These are phyloP conservation scores for Monopterus albus DNA, from an alignment of 2,113 vertebrate genomes.

Conservation along the genomic window DNA sequence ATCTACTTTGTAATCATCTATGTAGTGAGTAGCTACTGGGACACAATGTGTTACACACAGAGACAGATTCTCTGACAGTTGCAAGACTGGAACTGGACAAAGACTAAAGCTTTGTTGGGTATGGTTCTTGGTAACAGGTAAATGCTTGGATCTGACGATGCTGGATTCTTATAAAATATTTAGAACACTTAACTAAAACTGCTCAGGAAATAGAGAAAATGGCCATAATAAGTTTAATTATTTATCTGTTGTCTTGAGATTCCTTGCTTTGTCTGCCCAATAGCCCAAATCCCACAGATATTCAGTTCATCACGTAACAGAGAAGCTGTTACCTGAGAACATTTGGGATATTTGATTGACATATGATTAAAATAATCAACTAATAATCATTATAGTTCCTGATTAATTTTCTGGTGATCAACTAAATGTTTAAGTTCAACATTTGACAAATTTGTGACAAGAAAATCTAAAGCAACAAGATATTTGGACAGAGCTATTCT, in stretches of 20 bases:
- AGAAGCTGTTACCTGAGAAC: background rate
- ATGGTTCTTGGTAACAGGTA: no score
- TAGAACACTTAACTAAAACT: constrained; percentile 2
- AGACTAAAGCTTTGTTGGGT: constrained; percentile 22
- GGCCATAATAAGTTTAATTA: background rate
- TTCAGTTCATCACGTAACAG: background rate
- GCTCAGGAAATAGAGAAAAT: background rate
- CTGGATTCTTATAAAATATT: background rate
- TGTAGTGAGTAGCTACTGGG: background rate
- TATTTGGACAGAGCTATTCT: no score
- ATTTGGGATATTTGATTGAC: background rate
- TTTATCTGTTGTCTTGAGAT: background rate
- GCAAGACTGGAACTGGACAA: constrained; percentile 22
- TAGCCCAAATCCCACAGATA: background rate
- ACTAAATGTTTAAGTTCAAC: background rate
- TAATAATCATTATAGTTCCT: no score
- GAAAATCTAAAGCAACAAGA: background rate
- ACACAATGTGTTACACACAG: constrained; percentile 24
- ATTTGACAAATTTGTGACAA: background rate
- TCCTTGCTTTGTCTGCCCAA: background rate
- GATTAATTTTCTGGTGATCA: no score
- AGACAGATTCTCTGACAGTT: constrained; percentile 14
- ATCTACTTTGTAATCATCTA: background rate
- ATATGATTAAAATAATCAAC: no score
- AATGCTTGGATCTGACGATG: no score